These are phyloP conservation scores for Trachelus tabidus DNA, from an alignment of 2,888 invertebrate species.

Conservation along the genomic window DNA sequence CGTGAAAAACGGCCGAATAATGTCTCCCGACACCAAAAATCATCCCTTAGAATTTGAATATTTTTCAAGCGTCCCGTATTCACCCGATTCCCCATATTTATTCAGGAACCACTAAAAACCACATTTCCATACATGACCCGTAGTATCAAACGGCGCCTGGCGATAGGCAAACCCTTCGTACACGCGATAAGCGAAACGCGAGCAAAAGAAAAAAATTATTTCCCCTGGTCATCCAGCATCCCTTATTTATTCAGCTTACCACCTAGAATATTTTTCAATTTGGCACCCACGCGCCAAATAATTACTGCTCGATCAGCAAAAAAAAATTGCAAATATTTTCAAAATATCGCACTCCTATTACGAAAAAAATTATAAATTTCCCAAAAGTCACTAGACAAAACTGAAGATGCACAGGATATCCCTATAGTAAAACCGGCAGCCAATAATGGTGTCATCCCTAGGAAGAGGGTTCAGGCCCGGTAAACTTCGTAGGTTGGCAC, in stretches of 20 bases:
- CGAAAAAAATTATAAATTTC: conserved; percentile 37
- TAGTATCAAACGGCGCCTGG: neutral
- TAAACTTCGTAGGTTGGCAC: conserved; percentile 10
- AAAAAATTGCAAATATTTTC: too few relatives aligned
- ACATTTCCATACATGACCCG: neutral
- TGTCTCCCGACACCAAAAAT: neutral
- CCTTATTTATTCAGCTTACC: neutral
- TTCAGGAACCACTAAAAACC: neutral
- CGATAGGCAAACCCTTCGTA: neutral
- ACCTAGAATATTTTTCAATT: neutral
- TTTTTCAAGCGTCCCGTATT: neutral
- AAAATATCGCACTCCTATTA: neutral
- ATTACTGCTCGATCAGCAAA: neutral
- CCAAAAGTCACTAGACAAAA: conserved; percentile 17
- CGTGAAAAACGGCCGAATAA: neutral
- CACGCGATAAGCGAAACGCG: neutral
- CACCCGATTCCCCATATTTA: neutral
- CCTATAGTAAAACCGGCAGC: neutral
- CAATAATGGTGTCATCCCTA: neutral
- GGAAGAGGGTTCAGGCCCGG: neutral
- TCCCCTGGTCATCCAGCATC: neutral
- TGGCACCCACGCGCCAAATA: neutral
- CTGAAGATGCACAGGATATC: neutral
- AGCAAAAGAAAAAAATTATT: neutral
- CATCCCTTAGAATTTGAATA: neutral